phyloP scores from a whole-genome alignment of 2,797 vertebrate species.

The Amphiprion clarkii region DNA sequence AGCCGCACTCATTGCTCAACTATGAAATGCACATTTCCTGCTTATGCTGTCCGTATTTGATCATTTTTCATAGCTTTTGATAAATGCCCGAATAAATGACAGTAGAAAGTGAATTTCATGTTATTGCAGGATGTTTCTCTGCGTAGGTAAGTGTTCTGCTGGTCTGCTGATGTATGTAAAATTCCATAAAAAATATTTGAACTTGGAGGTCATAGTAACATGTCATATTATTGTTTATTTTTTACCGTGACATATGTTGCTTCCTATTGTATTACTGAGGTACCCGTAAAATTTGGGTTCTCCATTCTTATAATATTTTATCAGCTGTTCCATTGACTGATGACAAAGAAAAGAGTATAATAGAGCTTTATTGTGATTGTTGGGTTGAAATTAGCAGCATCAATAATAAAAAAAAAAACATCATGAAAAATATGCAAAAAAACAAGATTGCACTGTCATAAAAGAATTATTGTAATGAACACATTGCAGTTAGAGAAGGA shows the following conservation, averaged over 20 bases:
- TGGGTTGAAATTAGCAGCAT: too few species aligned
- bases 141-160: conserved; percentile 4
- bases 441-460: too few species aligned
- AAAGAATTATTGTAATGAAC: too few species aligned
- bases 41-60: conserved; percentile 62
- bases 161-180: conserved; percentile 8
- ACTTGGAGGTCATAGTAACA: neutral
- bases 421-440: too few species aligned
- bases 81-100: conserved; percentile 56
- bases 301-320: conserved; percentile 23
- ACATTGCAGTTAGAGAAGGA: conserved; percentile 43
- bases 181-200: conserved; percentile 7
- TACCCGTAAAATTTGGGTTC: conserved; percentile 15
- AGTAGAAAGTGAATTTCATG: conserved; percentile 19
- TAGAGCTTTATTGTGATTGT: too few species aligned
- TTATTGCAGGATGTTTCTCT: conserved; percentile 29
- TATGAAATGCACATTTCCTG: conserved; percentile 74
- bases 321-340: conserved; percentile 36
- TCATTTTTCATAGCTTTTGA: conserved; percentile 62
- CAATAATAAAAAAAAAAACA: too few species aligned
- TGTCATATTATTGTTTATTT: neutral
- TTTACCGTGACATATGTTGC: neutral
- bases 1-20: conserved; percentile 68
- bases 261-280: conserved; percentile 17
- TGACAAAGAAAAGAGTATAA: neutral